These are phyloP conservation scores for Neopelma chrysocephalum DNA, from an alignment of 2,797 vertebrate species.

Conservation along the genomic window DNA sequence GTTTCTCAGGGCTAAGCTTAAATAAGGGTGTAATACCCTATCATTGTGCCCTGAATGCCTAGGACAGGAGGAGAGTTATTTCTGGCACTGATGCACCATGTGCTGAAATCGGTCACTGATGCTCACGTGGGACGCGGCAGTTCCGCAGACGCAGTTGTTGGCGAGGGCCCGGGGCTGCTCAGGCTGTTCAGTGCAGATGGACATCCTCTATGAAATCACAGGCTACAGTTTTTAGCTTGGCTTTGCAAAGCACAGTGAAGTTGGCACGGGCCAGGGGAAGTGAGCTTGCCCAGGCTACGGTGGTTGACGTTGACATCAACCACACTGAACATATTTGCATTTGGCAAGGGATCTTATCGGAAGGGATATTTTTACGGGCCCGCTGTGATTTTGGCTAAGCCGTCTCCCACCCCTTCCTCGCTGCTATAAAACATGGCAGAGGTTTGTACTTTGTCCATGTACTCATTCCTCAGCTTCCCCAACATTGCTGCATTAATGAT, in stretches of 20 bases:
- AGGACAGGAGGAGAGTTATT: not conserved
- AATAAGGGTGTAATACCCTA: not conserved
- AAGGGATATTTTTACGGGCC: not conserved
- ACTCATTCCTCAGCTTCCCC: not conserved
- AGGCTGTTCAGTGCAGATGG: slow-evolving; percentile 61
- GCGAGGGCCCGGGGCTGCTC: slow-evolving; percentile 36
- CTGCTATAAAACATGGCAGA: not conserved
- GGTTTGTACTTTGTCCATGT: not conserved
- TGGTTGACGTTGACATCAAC: not conserved
- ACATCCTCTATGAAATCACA: slow-evolving; percentile 55
- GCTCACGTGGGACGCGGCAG: not conserved
- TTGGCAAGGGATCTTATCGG: not conserved
- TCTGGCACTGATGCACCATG: not conserved
- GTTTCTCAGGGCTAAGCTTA: not conserved
- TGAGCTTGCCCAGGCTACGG: not conserved
- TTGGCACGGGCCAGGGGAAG: slow-evolving; percentile 12
- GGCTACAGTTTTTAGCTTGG: slow-evolving; percentile 14
- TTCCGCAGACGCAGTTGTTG: not conserved
- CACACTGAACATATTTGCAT: not conserved
- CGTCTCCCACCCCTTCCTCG: rapidly evolving
- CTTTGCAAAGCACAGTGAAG: not conserved
- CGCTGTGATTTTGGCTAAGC: not conserved
- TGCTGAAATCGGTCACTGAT: not conserved
- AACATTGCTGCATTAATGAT: not conserved
- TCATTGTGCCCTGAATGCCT: not conserved